Base-by-base conservation (phyloP, 2,113 vertebrate species). In the Poeciliopsis turrubarensis region DNA sequence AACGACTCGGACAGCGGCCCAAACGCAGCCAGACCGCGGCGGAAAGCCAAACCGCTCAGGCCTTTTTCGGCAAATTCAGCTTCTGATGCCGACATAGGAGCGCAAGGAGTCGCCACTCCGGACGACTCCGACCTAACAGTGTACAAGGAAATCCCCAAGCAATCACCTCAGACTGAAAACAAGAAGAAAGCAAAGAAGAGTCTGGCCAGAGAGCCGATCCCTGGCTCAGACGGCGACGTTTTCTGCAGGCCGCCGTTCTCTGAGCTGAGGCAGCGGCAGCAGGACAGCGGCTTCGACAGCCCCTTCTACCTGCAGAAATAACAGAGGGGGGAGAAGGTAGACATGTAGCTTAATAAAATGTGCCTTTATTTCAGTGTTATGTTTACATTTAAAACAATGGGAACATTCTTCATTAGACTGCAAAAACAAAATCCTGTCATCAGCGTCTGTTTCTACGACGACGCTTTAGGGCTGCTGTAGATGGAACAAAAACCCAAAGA, bases 281-380 rank as follows among this genome's bases (percentile, higher is more conserved):
- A 95, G 89, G 95, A 97, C 86, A 96, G 95, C 68, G 94, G 92
- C 71, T 97, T 96, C 77, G 94, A 95, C 82, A 96, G 95, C 84
- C 94, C 94, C 0, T 85, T 95, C 69, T 83, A 75, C 47, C 78
- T 81, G 62, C 88, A 87, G 1, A 88, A 91, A 75, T 92, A 69
- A 91, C 13, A 15, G 9, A 69, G 34, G 17, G 54, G 31, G 29
- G 19, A 26, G 44, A 54, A 37, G 32, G 4, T 19, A 4, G 44
- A 15, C n/a, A 54, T 47, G 44, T 11, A 47, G 5, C 7, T 41
- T 0, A 54, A 44, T 68, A 63, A 70, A 65, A 31, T 2, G 82
- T 87, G 75, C 86, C 79, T 90, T 69, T 13, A 39, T 29, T 31
- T 25, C 3, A 25, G 31, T 67, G 0, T 39, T 2, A 31, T n/a